Evolutionary conservation across 1,140 invertebrate species (phyloP), one percentile per base, ranked within the genome.

Genomic region (Drosophila neocordata): DNA sequence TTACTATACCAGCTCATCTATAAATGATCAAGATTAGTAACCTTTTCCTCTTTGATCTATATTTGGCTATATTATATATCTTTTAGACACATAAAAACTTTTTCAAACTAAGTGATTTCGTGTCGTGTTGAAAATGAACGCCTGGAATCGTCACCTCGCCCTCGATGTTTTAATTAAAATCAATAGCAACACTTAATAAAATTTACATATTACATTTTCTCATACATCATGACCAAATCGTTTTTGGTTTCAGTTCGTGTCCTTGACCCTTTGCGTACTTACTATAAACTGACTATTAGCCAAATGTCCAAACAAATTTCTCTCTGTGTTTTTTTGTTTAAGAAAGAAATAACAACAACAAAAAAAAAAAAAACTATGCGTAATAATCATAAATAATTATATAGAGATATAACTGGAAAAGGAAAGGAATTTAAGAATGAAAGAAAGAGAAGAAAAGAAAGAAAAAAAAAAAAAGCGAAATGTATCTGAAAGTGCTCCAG

Each of bases 341-440:
- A 6, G 8, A 48, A 18, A 20, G 7, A 1, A 20, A 1, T 8
- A 7, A 18, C 5, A 48, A 48, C 41, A 48, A 24, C 22, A 24
- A 24, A 1, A 24, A 24, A 1, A 24, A 24, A 1, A 48, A 48
- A 11, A 48, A 11, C 41, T 48, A 48, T 20, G 68, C 67, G 60
- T 66, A 56, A 71, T 75, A 71, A 67, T 51, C 72, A 64, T 71
- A 78, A 78, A 75, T 78, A 68, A 57, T 61, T 62, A 35, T 2
- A 31, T 3, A 31, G 57, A 75, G 70, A 75, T 72, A 77, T 73
- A 48, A 64, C 4, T 20, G 9, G 4, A 20, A 15, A 15, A 7
- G 6, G 6, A 15, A 44, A 41, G 6, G 12, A 8, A 13, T 44
- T 15, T 6, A 15, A 2, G 13, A 44, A 41, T 24, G 24, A 13